Percentiles rank a stretch among this genome's conserved stretches.
phyloP scores from a whole-genome alignment of 2,888 invertebrate species.

The Rosalia funebris region DNA sequence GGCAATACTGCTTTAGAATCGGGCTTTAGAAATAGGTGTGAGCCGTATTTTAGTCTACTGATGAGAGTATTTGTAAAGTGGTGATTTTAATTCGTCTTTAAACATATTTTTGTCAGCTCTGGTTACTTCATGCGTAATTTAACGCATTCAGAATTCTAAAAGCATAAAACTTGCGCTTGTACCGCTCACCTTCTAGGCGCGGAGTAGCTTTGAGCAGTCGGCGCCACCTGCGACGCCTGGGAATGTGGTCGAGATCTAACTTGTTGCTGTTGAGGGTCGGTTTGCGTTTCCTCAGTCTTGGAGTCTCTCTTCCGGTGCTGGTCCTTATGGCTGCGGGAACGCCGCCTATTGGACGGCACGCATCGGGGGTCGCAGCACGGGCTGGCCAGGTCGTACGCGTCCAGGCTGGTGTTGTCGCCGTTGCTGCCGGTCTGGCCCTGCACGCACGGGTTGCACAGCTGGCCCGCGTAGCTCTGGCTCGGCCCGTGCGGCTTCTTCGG shows the following conservation, averaged over 20 bases:
- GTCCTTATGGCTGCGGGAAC: conserved; percentile 69
- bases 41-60: too few relatives aligned
- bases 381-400: conserved; percentile 87
- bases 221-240: conserved; percentile 53
- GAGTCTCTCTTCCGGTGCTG: conserved; percentile 67
- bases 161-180: too few relatives aligned
- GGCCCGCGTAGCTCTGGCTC: conserved; percentile 61
- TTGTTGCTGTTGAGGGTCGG: conserved; percentile 63
- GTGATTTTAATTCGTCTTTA: too few relatives aligned
- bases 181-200: conserved; percentile 41
- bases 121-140: too few relatives aligned
- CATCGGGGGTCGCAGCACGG: conserved; percentile 89
- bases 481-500: conserved; percentile 55
- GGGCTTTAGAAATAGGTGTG: too few relatives aligned
- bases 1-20: too few relatives aligned
- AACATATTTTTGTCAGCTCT: too few relatives aligned
- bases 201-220: conserved; percentile 46
- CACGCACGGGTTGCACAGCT: conserved; percentile 78
- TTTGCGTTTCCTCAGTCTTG: conserved; percentile 63
- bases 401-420: conserved; percentile 81
- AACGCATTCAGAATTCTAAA: too few relatives aligned
- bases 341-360: conserved; percentile 71
- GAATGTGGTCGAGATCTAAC: conserved; percentile 57
- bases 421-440: conserved; percentile 66
- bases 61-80: too few relatives aligned